Percentiles rank a stretch among this genome's conserved stretches.
These are phyloP conservation scores for Alloscopus bannaensis DNA, from an alignment of 2,888 invertebrate species.

Conservation along the genomic window DNA sequence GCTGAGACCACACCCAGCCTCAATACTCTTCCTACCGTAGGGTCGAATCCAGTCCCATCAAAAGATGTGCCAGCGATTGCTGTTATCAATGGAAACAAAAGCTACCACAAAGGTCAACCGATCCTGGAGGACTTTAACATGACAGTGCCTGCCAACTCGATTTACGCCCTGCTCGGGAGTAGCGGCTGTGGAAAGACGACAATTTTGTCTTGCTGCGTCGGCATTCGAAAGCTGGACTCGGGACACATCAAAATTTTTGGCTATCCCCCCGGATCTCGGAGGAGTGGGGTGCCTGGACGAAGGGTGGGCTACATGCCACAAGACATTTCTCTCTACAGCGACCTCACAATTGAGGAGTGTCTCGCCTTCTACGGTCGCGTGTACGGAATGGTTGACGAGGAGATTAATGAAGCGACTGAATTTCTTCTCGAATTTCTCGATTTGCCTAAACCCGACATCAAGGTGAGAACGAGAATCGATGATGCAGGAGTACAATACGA, in stretches of 20 bases:
- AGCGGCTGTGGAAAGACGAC: constrained; percentile 79
- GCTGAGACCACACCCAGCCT: not conserved
- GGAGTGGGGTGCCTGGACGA: constrained; percentile 92
- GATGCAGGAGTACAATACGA: not conserved
- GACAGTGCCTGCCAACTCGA: constrained; percentile 26
- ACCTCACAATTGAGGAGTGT: constrained; percentile 92
- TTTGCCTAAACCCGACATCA: constrained; percentile 81
- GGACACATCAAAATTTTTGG: constrained; percentile 94
- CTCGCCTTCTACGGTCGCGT: constrained; percentile 98
- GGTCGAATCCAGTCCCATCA: too few species aligned
- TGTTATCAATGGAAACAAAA: constrained; percentile 37
- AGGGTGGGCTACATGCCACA: constrained; percentile 97
- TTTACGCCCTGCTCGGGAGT: constrained; percentile 18
- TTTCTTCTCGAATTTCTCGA: constrained; percentile 93
- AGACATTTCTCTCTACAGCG: constrained; percentile 69
- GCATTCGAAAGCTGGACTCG: constrained; percentile 87
- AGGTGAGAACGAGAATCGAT: not conserved
- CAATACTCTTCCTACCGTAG: too few species aligned
- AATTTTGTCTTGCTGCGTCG: constrained; percentile 93
- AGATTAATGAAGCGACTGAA: constrained; percentile 87
- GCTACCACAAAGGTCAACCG: constrained; percentile 12
- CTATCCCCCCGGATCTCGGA: constrained; percentile 90
- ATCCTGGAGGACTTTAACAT: constrained; percentile 26
- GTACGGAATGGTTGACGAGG: constrained; percentile 90
- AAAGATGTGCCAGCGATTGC: constrained; percentile 9